Evolutionary conservation across 2,888 invertebrate genomes (phyloP), one percentile per base, ranked within the genome.

Genomic region (Yponomeuta sedellus): DNA sequence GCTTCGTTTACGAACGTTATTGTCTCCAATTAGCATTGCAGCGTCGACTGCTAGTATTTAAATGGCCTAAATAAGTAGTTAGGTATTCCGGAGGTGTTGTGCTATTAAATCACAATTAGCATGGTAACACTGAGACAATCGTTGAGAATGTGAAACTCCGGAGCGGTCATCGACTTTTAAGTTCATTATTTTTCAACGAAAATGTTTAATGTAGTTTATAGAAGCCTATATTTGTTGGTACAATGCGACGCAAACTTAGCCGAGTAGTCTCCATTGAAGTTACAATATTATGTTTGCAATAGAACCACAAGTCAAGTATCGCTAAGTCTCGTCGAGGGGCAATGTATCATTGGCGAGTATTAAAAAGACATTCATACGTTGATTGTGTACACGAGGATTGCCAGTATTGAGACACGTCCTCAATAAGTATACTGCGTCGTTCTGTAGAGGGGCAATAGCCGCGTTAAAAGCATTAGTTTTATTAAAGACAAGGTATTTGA

Each of bases 401-500:
- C 12, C 25, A 12, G 59, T 59, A 59, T 59, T 22, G 20, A 5
- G 25, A 61, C 28, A 61, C 25, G 61, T 44, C 61, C 61, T 61
- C 66, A 61, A 63, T 63, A 22, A 58, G 16, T 28, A 65, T 59
- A 61, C 40, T 66, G 66, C 66, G 66, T 66, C 25, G 65, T 59
- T 52, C 22, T 22, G 19, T 19, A 20, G 20, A 62, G 10, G 25
- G 62, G 28, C 34, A 62, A 40, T 40, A 19, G n/a, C 62, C 19
- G 34, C 19, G 63, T 44, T 71, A 73, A 70, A 67, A 77, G 12
- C n/a, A 40, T 39, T 63, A 20, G n/a, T 40, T 63, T 28, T 22
- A 20, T 63, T 63, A 70, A 74, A 79, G 78, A 44, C 19, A 22
- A 28, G 76, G 79, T 78, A 66, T 70, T 72, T 71, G 73, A 70